Percentiles rank a stretch among this genome's conserved stretches.
These are phyloP conservation scores for Diarsia mendica DNA, from an alignment of 2,888 invertebrate genomes.

Conservation along the genomic window DNA sequence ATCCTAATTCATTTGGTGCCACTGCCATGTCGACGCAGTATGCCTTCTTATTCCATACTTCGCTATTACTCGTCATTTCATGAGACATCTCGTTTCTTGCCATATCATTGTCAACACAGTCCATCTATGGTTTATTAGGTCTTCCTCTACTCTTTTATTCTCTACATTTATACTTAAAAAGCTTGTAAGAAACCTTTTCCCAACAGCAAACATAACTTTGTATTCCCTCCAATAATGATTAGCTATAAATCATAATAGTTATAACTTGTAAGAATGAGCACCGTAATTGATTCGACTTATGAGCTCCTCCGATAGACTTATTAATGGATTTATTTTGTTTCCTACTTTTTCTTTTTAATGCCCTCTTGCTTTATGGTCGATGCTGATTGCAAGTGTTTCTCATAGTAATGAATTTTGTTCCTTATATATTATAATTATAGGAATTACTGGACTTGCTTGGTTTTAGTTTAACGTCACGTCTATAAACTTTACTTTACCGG, in stretches of 20 bases:
- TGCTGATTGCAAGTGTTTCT: background rate
- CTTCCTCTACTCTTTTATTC: too few relatives aligned
- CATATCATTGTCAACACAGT: too few relatives aligned
- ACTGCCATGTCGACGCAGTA: too few relatives aligned
- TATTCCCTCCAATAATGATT: slow-evolving; percentile 29
- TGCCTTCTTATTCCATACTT: too few relatives aligned
- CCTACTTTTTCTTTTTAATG: slow-evolving; percentile 23
- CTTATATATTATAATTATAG: too few relatives aligned
- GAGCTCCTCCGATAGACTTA: background rate
- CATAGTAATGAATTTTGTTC: too few relatives aligned
- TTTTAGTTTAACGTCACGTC: background rate
- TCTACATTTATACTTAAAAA: too few relatives aligned
- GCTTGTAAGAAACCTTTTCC: background rate
- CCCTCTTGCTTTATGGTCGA: background rate
- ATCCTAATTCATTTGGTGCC: too few relatives aligned
- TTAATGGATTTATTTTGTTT: slow-evolving; percentile 39
- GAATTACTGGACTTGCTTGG: too few relatives aligned
- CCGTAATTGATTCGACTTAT: slow-evolving; percentile 49
- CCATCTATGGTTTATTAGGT: too few relatives aligned
- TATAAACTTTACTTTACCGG: background rate
- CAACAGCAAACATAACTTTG: slow-evolving; percentile 18
- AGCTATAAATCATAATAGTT: slow-evolving; percentile 39
- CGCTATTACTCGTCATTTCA: too few relatives aligned
- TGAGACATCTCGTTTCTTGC: too few relatives aligned
- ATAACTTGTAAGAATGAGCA: slow-evolving; percentile 30